Evolutionary conservation across 2,888 invertebrate genomes (phyloP), one percentile per base, ranked within the genome.

Genomic region (Scrobipalpa costella): DNA sequence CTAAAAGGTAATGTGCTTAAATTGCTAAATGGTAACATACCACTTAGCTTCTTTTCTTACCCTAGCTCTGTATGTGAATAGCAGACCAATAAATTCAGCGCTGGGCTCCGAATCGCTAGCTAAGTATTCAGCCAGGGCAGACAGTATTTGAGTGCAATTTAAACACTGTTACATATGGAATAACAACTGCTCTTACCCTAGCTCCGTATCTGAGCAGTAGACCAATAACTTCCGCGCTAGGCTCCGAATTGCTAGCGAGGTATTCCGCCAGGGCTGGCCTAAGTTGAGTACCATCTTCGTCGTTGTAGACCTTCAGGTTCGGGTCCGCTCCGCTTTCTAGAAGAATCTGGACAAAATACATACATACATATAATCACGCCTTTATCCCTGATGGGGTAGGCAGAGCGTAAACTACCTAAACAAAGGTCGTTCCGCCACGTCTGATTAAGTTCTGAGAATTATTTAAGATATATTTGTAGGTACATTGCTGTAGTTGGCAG

Each of bases 111-210:
- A 90, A 75, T 95, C 95, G 71, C 95, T 95, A 0, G 95, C 94
- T n/a, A 97, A 89, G 81, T 97, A 97, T 81, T 97, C 97, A 0
- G 96, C 96, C 1, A 98, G 86, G 0, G 96, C 95, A 0, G 97
- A 95, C 61, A 96, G 92, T 17, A 97, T 91, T 76, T 94, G 94
- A 0, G 95, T 93, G 0, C 95, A n/a, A n/a, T n/a, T n/a, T n/a
- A n/a, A n/a, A n/a, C n/a, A n/a, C n/a, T n/a, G n/a, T n/a, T n/a
- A n/a, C n/a, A n/a, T n/a, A n/a, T n/a, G n/a, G n/a, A n/a, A n/a
- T n/a, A n/a, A n/a, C n/a, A n/a, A n/a, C n/a, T n/a, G n/a, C n/a
- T n/a, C n/a, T n/a, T n/a, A n/a, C n/a, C 82, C 94, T 93, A 6
- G 97, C 96, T 0, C 97, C 97, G 74, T 96, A 94, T 77, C 94